These are phyloP conservation scores for Molothrus aeneus DNA, from an alignment of 2,797 vertebrate species.

Conservation along the genomic window DNA sequence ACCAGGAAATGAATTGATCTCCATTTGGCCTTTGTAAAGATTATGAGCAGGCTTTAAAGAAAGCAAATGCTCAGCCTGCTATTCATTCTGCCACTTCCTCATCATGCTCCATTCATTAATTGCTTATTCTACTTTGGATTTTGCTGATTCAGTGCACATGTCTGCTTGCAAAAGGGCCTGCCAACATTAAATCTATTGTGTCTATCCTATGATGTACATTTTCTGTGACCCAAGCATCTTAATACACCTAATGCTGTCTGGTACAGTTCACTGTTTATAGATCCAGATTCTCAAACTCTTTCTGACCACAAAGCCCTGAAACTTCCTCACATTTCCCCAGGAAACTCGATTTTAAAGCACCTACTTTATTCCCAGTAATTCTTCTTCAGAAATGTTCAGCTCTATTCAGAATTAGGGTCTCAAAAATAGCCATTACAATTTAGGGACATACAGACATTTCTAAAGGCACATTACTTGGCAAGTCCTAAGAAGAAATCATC, in stretches of 20 bases:
- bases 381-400: not conserved
- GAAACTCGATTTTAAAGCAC: not conserved
- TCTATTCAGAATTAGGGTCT: not conserved
- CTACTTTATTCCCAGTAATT: not conserved
- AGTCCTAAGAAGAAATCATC: not conserved
- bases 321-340: not conserved
- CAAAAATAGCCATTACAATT: not conserved
- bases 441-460: not conserved
- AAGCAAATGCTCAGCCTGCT: slow-evolving; percentile 7
- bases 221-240: not conserved
- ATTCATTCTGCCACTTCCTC: slow-evolving; percentile 26
- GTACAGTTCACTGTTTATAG: not conserved
- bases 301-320: not conserved
- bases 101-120: slow-evolving; percentile 58
- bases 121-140: slow-evolving; percentile 27
- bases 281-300: not conserved
- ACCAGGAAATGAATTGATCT: slow-evolving; percentile 43
- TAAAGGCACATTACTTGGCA: not conserved
- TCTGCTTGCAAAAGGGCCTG: slow-evolving; percentile 13
- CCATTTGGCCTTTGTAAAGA: slow-evolving; percentile 40
- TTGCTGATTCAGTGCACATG: slow-evolving; percentile 46
- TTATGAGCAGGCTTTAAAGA: not conserved
- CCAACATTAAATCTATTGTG: slow-evolving; percentile 24
- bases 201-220: not conserved
- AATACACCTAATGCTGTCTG: not conserved